Evolutionary conservation across 1,140 invertebrate genomes (phyloP).

Genomic region (Gonioctena quinquepunctata): DNA sequence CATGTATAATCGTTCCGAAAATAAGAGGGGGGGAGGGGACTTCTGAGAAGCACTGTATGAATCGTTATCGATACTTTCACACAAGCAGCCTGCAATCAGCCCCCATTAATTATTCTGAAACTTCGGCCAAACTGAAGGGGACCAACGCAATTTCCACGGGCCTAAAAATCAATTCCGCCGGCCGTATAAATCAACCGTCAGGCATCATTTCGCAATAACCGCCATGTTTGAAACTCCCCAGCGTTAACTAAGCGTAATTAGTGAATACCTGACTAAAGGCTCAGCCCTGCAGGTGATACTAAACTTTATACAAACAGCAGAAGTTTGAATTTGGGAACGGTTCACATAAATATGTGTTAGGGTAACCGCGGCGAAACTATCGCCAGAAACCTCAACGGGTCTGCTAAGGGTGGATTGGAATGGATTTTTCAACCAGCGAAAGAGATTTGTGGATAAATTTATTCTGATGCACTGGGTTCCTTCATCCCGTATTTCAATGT

Average conservation of each 20-base stretch:
- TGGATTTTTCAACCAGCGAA: neutral
- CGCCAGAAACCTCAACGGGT: neutral
- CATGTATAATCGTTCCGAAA: too few relatives aligned
- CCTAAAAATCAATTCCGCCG: neutral
- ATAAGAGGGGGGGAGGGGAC: too few relatives aligned
- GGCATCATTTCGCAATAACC: conserved; percentile 2
- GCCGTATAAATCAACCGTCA: conserved; percentile 3
- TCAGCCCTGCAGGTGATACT: conserved; percentile 18
- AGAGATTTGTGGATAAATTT: neutral
- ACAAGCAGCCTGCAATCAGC: too few relatives aligned
- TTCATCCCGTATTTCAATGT: too few relatives aligned
- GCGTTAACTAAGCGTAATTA: conserved; percentile 1
- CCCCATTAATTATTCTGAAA: too few relatives aligned
- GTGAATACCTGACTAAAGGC: neutral
- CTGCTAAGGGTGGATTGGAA: neutral
- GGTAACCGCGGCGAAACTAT: conserved; percentile 1
- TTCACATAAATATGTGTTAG: conserved; percentile 11
- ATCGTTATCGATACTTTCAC: too few relatives aligned
- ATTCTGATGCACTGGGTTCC: too few relatives aligned
- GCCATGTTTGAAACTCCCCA: neutral
- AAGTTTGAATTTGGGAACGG: conserved; percentile 4
- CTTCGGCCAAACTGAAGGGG: too few relatives aligned
- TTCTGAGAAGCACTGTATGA: too few relatives aligned
- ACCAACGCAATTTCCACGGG: too few relatives aligned
- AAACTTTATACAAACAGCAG: conserved; percentile 21